Evolutionary conservation across 2,797 vertebrate genomes (phyloP), one percentile per base, ranked within the genome.

Genomic region (Pogonophryne albipinna): DNA sequence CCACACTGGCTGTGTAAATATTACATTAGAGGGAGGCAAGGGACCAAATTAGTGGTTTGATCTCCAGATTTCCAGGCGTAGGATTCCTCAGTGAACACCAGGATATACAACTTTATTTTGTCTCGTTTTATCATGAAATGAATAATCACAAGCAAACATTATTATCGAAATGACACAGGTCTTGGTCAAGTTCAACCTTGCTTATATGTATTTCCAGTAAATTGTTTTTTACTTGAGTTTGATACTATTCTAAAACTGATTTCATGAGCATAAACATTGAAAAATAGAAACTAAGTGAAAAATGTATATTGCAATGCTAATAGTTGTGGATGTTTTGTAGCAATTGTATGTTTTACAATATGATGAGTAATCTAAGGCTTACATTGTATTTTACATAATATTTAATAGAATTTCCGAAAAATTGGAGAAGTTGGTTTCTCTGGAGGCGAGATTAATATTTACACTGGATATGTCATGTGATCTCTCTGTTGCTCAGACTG

Each of bases 401-500:
- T 44, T 14, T 41, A 52, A 52, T 0, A 20, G n/a, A 6, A 51
- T 53, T 16, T 45, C 13, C n/a, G 0, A 38, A 38, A 14, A 15
- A 57, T 63, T 9, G 23, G 4, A 27, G 27, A 1, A 68, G 38
- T 49, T 15, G 0, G 3, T 20, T 44, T 51, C 38, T 51, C 13
- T 57, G 3, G 10, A 58, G 10, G 53, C 17, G 19, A 42, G 1
- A 11, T 10, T 38, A n/a, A 49, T 69, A 15, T 66, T 47, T 0
- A 27, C 27, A 27, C 14, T 34, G 2, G 34, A 46, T 50, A 42
- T 58, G 42, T 85, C 38, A 53, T 60, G 38, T 7, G 44, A 60
- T 65, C 1, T 76, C 49, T 47, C 17, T 20, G 19, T 14, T 17
- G 3, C 75, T 76, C 91, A 99, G 98, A 96, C 85, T 99, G 98